Percentiles rank a stretch among this genome's conserved stretches.
phyloP scores from a whole-genome alignment of 2,797 vertebrate genomes.

The Acanthiza pusilla region DNA sequence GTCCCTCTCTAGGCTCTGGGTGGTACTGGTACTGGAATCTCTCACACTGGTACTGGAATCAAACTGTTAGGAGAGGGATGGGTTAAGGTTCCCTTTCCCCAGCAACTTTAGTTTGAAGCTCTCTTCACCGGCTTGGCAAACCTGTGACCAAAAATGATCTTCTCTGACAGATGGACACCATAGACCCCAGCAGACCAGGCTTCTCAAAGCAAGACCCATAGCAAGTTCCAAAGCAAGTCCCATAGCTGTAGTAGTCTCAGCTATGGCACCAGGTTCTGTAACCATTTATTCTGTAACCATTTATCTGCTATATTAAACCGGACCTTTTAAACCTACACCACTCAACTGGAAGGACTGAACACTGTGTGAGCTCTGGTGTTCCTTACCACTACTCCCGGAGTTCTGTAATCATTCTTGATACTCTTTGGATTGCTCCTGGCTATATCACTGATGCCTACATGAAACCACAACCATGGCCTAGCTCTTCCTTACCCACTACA shows the following conservation, averaged over 20 bases:
- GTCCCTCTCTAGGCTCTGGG: neutral
- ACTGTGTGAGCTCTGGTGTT: neutral
- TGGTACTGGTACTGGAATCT: too few relatives aligned
- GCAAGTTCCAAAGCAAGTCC: neutral
- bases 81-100: neutral
- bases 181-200: accelerated
- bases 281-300: neutral
- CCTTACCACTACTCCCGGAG: neutral
- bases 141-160: neutral
- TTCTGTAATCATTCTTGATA: neutral
- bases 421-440: neutral
- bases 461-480: neutral
- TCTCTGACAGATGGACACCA: accelerated
- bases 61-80: neutral
- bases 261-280: neutral
- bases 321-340: neutral
- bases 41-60: neutral
- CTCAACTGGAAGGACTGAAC: neutral
- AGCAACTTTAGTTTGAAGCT: neutral
- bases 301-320: neutral
- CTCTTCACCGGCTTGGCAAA: neutral
- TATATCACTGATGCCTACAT: neutral
- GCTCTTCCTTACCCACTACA: neutral
- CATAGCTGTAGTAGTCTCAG: too few relatives aligned
- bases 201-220: neutral